phyloP scores from a whole-genome alignment of 2,888 invertebrate species.

The Cosmorhoe ocellata region DNA sequence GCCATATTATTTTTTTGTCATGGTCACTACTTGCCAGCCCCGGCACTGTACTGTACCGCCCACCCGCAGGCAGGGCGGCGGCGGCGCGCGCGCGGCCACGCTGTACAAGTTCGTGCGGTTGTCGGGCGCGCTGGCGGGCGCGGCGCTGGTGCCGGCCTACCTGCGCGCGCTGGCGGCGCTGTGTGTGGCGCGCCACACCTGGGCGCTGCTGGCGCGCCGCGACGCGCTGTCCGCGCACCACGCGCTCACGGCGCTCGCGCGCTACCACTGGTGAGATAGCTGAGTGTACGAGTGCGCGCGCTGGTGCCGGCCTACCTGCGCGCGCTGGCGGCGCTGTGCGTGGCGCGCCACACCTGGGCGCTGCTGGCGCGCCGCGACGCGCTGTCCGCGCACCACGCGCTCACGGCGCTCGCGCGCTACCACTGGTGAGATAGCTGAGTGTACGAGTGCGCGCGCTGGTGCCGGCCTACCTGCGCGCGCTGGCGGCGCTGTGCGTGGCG shows the following conservation, averaged over 20 bases:
- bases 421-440: too few relatives aligned
- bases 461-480: constrained; percentile 93
- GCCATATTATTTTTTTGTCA: too few relatives aligned
- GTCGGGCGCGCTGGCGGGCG: constrained; percentile 92
- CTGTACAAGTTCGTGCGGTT: constrained; percentile 95
- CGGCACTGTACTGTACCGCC: too few relatives aligned
- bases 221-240: constrained; percentile 70
- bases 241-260: constrained; percentile 64
- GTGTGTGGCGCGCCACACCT: constrained; percentile 88
- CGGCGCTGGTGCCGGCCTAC: constrained; percentile 93
- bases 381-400: constrained; percentile 65
- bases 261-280: constrained; percentile 85
- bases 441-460: constrained; percentile 93
- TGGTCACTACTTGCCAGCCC: too few relatives aligned
- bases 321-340: constrained; percentile 92
- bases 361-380: constrained; percentile 67
- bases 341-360: constrained; percentile 87
- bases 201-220: constrained; percentile 75
- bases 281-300: constrained; percentile 91
- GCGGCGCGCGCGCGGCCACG: constrained; percentile 84
- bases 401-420: constrained; percentile 67
- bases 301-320: constrained; percentile 93
- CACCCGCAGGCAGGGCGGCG: constrained; percentile 22
- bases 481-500: constrained; percentile 90
- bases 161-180: constrained; percentile 93